phyloP scores from a whole-genome alignment of 1,140 invertebrate species.

The Rhopalosiphum maidis region DNA sequence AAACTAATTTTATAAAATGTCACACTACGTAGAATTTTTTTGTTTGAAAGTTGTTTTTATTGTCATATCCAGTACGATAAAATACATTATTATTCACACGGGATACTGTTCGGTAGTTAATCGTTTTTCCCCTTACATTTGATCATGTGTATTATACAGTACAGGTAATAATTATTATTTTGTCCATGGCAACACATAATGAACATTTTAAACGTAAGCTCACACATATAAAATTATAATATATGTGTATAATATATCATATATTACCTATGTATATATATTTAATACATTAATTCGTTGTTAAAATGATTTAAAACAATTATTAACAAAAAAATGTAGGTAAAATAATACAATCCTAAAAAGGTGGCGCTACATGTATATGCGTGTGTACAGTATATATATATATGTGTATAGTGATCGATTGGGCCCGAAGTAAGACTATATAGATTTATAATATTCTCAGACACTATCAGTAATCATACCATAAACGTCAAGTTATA shows the following conservation, averaged over 20 bases:
- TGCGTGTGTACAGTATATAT: neutral
- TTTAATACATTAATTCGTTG: neutral
- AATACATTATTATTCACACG: neutral
- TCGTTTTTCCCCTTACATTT: neutral
- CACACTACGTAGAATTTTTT: neutral
- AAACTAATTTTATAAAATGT: neutral
- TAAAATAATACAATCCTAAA: neutral
- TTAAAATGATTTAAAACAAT: neutral
- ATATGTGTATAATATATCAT: neutral
- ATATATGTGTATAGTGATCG: neutral
- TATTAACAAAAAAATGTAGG: neutral
- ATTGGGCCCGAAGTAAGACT: neutral
- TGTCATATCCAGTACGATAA: neutral
- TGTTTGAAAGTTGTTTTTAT: neutral
- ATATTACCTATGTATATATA: neutral
- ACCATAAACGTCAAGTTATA: neutral
- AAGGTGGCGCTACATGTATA: neutral
- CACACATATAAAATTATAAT: neutral
- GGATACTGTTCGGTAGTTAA: neutral
- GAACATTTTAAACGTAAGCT: neutral
- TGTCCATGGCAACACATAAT: neutral
- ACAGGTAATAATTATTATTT: conserved; percentile 13
- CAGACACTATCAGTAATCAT: neutral
- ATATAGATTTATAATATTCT: neutral
- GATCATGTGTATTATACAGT: neutral